phyloP scores from a whole-genome alignment of 1,140 invertebrate species.

The Prorops nasuta region DNA sequence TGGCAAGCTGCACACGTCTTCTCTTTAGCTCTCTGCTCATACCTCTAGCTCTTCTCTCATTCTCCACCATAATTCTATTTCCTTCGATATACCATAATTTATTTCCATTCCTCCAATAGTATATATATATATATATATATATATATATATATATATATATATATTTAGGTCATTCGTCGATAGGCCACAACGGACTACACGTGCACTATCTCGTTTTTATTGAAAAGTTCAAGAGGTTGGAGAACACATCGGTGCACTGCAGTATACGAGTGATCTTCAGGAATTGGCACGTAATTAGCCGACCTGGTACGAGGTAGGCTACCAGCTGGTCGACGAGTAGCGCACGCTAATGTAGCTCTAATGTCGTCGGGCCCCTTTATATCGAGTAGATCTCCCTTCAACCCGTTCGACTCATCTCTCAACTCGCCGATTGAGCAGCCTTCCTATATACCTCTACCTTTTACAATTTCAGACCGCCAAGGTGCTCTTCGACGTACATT shows the following conservation, averaged over 20 bases:
- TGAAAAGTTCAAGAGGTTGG: no score
- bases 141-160: no score
- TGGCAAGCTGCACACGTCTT: conserved; percentile 27
- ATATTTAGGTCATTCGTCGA: no score
- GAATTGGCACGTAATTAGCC: conserved; percentile 44
- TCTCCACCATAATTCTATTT: no score
- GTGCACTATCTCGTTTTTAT: no score
- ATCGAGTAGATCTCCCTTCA: not conserved
- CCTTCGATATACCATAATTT: no score
- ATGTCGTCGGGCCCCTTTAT: conserved; percentile 29
- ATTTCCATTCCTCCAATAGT: no score
- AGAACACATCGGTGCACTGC: no score
- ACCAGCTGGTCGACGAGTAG: conserved; percentile 37
- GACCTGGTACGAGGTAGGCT: conserved; percentile 26
- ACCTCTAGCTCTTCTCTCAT: no score
- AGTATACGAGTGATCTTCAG: conserved; percentile 33
- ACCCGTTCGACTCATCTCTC: not conserved
- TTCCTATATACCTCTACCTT: conserved; percentile 6
- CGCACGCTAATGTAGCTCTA: conserved; percentile 40
- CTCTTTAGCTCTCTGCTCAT: conserved; percentile 23
- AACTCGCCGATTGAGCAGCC: not conserved
- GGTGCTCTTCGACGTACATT: conserved; percentile 14
- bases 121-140: no score
- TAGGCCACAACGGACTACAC: no score
- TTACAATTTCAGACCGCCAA: conserved; percentile 6